Evolutionary conservation across 37 sponge, comb jelly and placozoan genomes (phyloP), one percentile per base, ranked within the genome.

Genomic region (Lycopodina hypogea): DNA sequence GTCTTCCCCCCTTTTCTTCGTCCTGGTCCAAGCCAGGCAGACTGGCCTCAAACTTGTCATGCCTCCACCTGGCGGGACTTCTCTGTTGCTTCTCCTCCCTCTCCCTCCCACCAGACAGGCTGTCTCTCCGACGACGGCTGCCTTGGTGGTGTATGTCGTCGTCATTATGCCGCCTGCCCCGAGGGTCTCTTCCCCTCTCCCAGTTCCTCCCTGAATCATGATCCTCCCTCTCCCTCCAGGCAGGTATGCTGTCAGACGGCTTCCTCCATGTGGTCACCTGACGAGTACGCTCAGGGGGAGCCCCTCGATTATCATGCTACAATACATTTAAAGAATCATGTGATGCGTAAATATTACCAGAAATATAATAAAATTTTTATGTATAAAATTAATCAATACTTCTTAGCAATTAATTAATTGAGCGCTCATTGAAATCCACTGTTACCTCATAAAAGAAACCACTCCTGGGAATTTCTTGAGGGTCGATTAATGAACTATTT

Each of bases 21-120:
- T 51, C 57, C 41, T 45, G 48, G 60, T 74, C 68, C 42, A 9
- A 36, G 12, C 64, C 52, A n/a, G 11, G 22, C 19, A 79, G 59
- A 2, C 59, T 18, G 59, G 38, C 30, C 35, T 89, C 84, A 69
- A 83, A 83, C 72, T 73, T 65, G 65, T 83, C 84, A 39, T 89
- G 84, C 60, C 66, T 68, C 89, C 84, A 83, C 24, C 57, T 39
- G 11, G 28, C 75, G 26, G 76, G 76, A 56, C 80, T 79, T 11
- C 69, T 66, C 0, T 9, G 4, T 45, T 45, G 48, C 48, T 9
- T 45, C 48, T 50, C 56, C 42, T 37, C 38, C 6, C 77, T 67
- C 69, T 48, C 57, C 69, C 56, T 45, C 56, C 52, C 7, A 30
- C 40, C 24, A 61, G 42, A 71, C 26, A 11, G 28, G 3, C 76